A percentile compares a stretch with the other conserved stretches of the same genome.
phyloP scores from a whole-genome alignment of 2,797 vertebrate genomes.

The Acestrorhynchus altus region DNA sequence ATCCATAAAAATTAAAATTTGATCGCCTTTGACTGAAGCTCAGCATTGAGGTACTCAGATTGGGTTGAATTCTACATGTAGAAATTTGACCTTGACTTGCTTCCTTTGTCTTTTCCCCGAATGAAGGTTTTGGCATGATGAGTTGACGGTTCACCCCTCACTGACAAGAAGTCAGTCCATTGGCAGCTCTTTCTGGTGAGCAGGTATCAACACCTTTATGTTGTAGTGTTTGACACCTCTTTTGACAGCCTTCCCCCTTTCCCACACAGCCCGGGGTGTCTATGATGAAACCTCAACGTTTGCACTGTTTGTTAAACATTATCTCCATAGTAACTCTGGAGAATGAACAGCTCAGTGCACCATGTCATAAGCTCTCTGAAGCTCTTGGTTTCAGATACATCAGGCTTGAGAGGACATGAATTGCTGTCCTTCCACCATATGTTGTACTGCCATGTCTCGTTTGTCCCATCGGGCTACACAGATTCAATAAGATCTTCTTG shows the following conservation, averaged over 20 bases:
- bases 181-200: background rate
- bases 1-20: too few species aligned
- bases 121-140: background rate
- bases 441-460: background rate
- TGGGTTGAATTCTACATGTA: too few species aligned
- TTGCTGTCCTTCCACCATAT: too few species aligned
- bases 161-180: background rate
- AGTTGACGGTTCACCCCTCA: background rate
- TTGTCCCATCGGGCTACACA: background rate
- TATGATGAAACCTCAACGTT: background rate
- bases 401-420: background rate
- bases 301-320: background rate
- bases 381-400: background rate
- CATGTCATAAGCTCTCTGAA: background rate
- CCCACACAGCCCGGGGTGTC: background rate
- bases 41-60: too few species aligned
- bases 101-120: background rate
- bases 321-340: slow-evolving; percentile 1
- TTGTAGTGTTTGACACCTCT: background rate
- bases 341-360: background rate
- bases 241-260: background rate
- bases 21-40: too few species aligned
- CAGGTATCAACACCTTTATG: background rate
- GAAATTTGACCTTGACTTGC: background rate
- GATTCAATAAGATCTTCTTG: too few species aligned